Percentiles rank a stretch among this genome's conserved stretches.
phyloP scores from a whole-genome alignment of 2,797 vertebrate genomes.

The Rhinoraja longicauda region DNA sequence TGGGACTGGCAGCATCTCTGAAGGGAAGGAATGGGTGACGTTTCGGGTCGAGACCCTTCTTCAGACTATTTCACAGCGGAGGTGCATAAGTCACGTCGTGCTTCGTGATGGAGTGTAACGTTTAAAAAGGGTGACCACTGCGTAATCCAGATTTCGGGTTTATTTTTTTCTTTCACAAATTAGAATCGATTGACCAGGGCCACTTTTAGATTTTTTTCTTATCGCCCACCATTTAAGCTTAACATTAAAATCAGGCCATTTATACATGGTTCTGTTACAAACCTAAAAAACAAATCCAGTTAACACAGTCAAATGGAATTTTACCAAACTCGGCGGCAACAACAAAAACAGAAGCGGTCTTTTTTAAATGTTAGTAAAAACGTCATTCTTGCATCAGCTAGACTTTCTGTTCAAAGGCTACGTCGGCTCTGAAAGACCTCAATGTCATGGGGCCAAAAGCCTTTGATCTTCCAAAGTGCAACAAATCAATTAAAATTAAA shows the following conservation, averaged over 20 bases:
- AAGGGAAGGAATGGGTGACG: too few relatives aligned
- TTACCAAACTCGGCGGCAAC: background rate
- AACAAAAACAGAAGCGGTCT: background rate
- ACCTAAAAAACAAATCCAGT: background rate
- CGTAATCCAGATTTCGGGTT: background rate
- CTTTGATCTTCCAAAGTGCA: constrained; percentile 10
- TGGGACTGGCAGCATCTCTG: too few relatives aligned
- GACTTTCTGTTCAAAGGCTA: background rate
- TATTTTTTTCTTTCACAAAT: background rate
- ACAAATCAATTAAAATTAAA: background rate
- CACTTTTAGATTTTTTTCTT: background rate
- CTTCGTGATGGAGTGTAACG: background rate
- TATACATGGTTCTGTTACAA: background rate
- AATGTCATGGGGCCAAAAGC: background rate
- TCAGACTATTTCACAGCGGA: background rate
- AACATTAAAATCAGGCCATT: background rate
- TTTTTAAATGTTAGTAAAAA: background rate
- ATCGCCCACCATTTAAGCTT: background rate
- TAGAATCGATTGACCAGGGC: background rate
- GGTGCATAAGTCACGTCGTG: background rate
- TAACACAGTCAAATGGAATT: background rate
- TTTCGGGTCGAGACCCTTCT: too few relatives aligned
- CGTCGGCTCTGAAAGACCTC: background rate
- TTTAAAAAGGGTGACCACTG: background rate
- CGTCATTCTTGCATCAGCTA: background rate